These are phyloP conservation scores for Trachelipus rathkii DNA, from an alignment of 1,140 invertebrate species.

Conservation along the genomic window DNA sequence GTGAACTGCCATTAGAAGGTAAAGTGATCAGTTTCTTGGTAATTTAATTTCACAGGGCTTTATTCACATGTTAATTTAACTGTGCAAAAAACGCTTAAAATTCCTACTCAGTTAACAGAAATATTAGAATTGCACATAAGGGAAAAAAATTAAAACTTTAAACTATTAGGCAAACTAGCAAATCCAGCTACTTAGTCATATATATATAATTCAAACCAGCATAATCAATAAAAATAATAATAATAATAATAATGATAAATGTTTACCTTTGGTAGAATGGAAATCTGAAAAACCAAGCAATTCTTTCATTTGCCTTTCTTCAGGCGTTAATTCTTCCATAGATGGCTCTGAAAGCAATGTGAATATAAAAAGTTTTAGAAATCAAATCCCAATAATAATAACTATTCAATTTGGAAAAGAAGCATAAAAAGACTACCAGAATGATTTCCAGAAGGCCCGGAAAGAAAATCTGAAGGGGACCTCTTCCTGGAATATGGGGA, in stretches of 20 bases:
- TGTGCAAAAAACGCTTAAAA: too few species aligned
- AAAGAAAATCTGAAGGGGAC: constrained; percentile 8
- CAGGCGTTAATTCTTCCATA: constrained; percentile 19
- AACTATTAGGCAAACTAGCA: too few species aligned
- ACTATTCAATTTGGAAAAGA: background rate
- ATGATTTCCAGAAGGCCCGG: constrained; percentile 23
- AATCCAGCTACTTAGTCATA: too few species aligned
- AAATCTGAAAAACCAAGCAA: constrained; percentile 24
- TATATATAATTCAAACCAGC: too few species aligned
- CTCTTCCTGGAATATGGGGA: constrained; percentile 10
- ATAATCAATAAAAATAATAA: too few species aligned
- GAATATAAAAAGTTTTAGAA: background rate
- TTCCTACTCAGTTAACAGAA: too few species aligned
- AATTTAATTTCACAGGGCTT: too few species aligned
- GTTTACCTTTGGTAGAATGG: constrained; percentile 28
- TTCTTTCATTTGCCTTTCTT: constrained; percentile 29
- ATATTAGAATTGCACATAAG: too few species aligned
- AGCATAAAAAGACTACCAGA: constrained; percentile 2
- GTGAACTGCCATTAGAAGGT: too few species aligned
- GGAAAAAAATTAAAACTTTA: too few species aligned
- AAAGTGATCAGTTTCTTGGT: too few species aligned
- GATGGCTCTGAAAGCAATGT: constrained; percentile 10
- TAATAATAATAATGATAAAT: background rate
- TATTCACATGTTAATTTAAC: too few species aligned
- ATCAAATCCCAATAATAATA: background rate